phyloP scores from a whole-genome alignment of 1,140 invertebrate genomes.

The Drosophila suzukii region DNA sequence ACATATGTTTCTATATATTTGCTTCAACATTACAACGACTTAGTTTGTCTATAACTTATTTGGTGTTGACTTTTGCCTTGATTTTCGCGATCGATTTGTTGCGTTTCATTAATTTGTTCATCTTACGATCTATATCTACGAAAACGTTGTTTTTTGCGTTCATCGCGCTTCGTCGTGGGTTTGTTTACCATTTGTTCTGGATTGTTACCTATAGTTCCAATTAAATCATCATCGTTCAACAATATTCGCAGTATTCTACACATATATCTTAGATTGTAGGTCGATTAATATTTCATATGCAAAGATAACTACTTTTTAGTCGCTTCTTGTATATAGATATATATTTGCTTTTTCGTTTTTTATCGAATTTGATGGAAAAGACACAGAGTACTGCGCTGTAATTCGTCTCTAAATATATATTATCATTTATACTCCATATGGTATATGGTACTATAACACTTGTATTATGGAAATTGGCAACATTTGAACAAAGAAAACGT shows the following conservation, averaged over 20 bases:
- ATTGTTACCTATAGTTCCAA: slow-evolving; percentile 17
- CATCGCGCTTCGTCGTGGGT: slow-evolving; percentile 48
- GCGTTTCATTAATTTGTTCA: slow-evolving; percentile 14
- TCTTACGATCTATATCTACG: slow-evolving; percentile 55
- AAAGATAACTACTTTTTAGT: slow-evolving; percentile 7
- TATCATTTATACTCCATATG: slow-evolving; percentile 22
- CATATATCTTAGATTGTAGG: slow-evolving; percentile 18
- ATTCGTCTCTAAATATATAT: slow-evolving; percentile 21
- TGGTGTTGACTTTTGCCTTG: slow-evolving; percentile 38
- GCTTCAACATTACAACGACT: slow-evolving; percentile 60
- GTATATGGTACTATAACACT: slow-evolving; percentile 35
- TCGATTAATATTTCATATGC: slow-evolving; percentile 26
- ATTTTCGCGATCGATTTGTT: slow-evolving; percentile 18
- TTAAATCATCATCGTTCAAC: slow-evolving; percentile 23
- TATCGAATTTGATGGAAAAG: slow-evolving; percentile 4
- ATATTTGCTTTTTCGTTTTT: slow-evolving; percentile 12
- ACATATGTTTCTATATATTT: slow-evolving; percentile 31
- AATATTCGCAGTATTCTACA: slow-evolving; percentile 29
- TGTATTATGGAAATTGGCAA: slow-evolving; percentile 43
- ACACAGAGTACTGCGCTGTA: slow-evolving; percentile 4
- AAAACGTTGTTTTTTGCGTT: slow-evolving; percentile 33
- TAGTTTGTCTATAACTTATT: slow-evolving; percentile 45
- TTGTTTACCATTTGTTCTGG: slow-evolving; percentile 53
- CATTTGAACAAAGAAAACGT: slow-evolving; percentile 40
- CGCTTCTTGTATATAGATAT: slow-evolving; percentile 12